These are phyloP conservation scores for Drosophila bunnanda DNA, from an alignment of 2,888 invertebrate species.

Conservation along the genomic window DNA sequence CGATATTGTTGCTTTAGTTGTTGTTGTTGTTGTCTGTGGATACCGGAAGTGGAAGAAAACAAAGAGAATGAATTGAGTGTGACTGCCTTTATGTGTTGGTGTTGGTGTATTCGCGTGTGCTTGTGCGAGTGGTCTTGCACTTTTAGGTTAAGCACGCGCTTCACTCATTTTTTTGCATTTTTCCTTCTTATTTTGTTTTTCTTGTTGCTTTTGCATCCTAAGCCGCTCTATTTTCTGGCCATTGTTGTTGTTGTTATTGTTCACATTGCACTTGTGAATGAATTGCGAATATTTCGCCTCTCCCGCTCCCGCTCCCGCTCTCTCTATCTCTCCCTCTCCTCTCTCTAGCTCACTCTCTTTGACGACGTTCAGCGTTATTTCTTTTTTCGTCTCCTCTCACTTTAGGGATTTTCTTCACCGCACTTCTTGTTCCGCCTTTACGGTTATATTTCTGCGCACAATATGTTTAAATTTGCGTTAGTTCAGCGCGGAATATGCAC, in stretches of 20 bases:
- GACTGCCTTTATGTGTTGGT: conserved; percentile 7
- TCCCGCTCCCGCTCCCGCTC: neutral
- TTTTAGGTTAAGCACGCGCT: conserved; percentile 77
- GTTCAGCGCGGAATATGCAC: conserved; percentile 47
- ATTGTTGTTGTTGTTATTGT: conserved; percentile 34
- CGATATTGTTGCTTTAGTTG: conserved; percentile 47
- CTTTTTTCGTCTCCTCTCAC: conserved; percentile 1
- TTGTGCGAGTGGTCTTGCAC: conserved; percentile 50
- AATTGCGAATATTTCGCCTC: conserved; percentile 34
- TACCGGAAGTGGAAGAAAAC: conserved; percentile 63
- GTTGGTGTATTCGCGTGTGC: conserved; percentile 27
- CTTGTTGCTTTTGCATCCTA: conserved; percentile 25
- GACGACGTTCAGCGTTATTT: neutral
- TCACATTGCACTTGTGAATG: conserved; percentile 53
- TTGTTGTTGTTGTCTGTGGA: conserved; percentile 49
- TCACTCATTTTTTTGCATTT: conserved; percentile 65
- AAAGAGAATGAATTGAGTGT: conserved; percentile 66
- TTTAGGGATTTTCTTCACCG: conserved; percentile 11
- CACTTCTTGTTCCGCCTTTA: conserved; percentile 13
- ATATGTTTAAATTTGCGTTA: conserved; percentile 29
- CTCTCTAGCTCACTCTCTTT: conserved; percentile 15
- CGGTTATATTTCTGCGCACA: conserved; percentile 6
- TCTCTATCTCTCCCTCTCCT: neutral
- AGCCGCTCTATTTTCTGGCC: conserved; percentile 29
- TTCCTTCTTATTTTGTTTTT: conserved; percentile 25